Evolutionary conservation across 2,113 vertebrate genomes (phyloP).

Genomic region (Tragulus kanchil): DNA sequence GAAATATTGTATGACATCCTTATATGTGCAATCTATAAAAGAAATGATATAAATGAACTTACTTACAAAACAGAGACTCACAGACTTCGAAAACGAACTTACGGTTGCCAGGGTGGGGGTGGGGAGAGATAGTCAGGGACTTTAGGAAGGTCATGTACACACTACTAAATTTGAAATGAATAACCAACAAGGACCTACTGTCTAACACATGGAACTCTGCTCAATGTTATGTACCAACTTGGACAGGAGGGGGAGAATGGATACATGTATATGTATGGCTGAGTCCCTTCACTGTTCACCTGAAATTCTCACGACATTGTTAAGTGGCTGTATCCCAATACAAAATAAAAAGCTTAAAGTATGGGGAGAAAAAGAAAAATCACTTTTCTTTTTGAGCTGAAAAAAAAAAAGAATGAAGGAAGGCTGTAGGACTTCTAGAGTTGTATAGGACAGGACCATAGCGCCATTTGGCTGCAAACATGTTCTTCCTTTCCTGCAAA

Average conservation of each 20-base stretch:
- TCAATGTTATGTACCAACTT: not conserved
- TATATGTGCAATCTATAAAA: not conserved
- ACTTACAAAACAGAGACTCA: not conserved
- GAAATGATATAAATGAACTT: not conserved
- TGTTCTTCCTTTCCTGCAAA: not conserved
- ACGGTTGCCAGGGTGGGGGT: not conserved
- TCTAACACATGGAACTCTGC: not conserved
- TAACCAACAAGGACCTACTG: not conserved
- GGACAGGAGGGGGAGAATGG: not conserved
- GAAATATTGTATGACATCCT: not conserved
- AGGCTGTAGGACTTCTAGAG: not conserved
- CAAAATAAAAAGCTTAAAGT: not conserved
- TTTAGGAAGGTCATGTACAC: not conserved
- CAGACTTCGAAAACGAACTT: not conserved
- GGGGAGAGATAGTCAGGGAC: not conserved
- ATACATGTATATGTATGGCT: not conserved
- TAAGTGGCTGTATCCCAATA: not conserved
- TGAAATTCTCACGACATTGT: not conserved
- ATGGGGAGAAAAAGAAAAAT: not conserved
- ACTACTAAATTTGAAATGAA: not conserved
- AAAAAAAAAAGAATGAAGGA: not conserved
- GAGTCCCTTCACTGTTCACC: not conserved
- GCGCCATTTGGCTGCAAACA: not conserved
- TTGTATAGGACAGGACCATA: not conserved
- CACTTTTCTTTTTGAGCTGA: not conserved